A percentile compares a stretch with the other conserved stretches of the same genome.
Conservation (phyloP, 2,888 invertebrate genomes). For the Thyatira batis region DNA sequence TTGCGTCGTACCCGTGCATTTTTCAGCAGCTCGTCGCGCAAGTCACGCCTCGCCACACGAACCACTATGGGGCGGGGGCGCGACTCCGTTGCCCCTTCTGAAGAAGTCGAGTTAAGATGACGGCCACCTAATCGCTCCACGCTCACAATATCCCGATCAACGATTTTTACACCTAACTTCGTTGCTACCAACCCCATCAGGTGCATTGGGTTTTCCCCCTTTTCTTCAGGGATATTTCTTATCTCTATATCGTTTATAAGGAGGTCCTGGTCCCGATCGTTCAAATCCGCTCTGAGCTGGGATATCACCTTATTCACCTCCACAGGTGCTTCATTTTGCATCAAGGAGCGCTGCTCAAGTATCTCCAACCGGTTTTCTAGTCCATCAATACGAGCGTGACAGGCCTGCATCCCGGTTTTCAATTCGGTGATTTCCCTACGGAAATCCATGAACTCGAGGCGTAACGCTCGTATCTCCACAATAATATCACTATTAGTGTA, state of each 20-base stretch:
- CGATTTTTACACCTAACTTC: constrained; percentile 16
- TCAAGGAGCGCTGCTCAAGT: too few relatives aligned
- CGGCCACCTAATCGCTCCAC: constrained; percentile 16
- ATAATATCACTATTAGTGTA: too few relatives aligned
- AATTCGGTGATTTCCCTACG: too few relatives aligned
- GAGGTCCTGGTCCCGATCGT: constrained; percentile 15
- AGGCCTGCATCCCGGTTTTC: too few relatives aligned
- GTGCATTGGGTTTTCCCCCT: constrained; percentile 15
- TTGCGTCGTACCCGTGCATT: constrained; percentile 18
- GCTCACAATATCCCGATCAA: constrained; percentile 17
- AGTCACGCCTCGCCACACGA: constrained; percentile 14
- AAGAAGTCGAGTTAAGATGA: constrained; percentile 11
- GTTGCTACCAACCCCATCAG: constrained; percentile 5
- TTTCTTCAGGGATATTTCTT: constrained; percentile 13
- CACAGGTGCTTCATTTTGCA: neutral
- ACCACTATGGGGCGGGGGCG: constrained; percentile 16
- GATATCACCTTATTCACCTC: too few relatives aligned
- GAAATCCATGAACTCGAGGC: too few relatives aligned
- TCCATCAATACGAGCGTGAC: too few relatives aligned
- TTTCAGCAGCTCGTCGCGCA: constrained; percentile 16
- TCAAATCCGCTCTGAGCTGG: constrained; percentile 7
- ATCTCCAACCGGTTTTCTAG: too few relatives aligned
- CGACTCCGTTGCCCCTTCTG: constrained; percentile 11
- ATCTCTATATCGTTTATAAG: constrained; percentile 18
- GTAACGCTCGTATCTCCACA: too few relatives aligned